A percentile compares a stretch with the other conserved stretches of the same genome.
Evolutionary conservation across 2,797 vertebrate genomes (phyloP).

Genomic region (Rhabdophis nuchalis): DNA sequence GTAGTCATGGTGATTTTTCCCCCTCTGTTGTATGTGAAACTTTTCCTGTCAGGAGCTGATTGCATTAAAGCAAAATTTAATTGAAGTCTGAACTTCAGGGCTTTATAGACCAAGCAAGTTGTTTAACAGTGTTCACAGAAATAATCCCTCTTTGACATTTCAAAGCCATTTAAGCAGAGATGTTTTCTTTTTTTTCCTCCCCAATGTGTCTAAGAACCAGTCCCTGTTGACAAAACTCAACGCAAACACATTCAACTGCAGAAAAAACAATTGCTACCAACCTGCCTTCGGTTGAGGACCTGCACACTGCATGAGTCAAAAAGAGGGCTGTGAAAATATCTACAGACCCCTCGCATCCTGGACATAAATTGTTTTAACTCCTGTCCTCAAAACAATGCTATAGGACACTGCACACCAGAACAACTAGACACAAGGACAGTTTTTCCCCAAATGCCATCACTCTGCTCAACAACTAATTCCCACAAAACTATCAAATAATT

Average conservation of each 20-base stretch:
- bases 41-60: background rate
- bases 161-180: conserved; percentile 22
- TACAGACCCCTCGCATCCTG: too few species aligned
- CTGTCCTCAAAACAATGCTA: too few species aligned
- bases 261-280: too few species aligned
- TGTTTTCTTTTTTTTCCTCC: background rate
- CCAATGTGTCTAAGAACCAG: background rate
- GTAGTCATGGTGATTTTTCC: conserved; percentile 9
- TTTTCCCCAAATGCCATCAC: too few species aligned
- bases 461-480: too few species aligned
- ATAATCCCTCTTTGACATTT: conserved; percentile 43
- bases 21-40: background rate
- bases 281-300: too few species aligned
- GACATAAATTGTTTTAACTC: too few species aligned
- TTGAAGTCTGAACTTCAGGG: conserved; percentile 14
- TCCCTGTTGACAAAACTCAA: background rate
- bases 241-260: background rate
- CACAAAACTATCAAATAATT: too few species aligned
- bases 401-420: too few species aligned
- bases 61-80: conserved; percentile 31
- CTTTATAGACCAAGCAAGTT: conserved; percentile 8
- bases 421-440: too few species aligned
- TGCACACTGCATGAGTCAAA: too few species aligned
- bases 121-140: conserved; percentile 23
- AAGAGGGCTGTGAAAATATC: too few species aligned